Evolutionary conservation across 2,888 invertebrate species (phyloP).

Genomic region (Ceratothoa steindachneri): DNA sequence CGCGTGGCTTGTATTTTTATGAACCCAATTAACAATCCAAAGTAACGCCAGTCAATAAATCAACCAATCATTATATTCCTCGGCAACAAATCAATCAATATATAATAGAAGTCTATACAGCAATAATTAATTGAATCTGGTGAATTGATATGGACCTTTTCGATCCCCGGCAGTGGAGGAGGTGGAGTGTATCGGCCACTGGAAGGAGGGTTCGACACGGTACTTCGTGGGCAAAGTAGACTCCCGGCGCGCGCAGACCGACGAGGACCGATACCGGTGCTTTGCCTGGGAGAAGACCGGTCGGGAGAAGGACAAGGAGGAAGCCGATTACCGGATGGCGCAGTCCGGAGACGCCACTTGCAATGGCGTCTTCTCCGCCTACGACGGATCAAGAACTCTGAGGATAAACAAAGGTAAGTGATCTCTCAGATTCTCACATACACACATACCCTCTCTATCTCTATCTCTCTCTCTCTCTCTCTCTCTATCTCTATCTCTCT

Average conservation of each 20-base stretch:
- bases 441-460: too few relatives aligned
- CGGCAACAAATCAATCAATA: too few relatives aligned
- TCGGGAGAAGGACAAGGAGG: constrained; percentile 20
- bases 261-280: constrained; percentile 89
- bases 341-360: constrained; percentile 91
- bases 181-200: constrained; percentile 81
- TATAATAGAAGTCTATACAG: too few relatives aligned
- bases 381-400: constrained; percentile 65
- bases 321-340: constrained; percentile 67
- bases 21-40: too few relatives aligned
- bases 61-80: too few relatives aligned
- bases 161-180: constrained; percentile 61
- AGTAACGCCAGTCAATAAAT: too few relatives aligned
- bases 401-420: constrained; percentile 39
- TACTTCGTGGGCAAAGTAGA: constrained; percentile 64
- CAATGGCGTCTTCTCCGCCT: constrained; percentile 84
- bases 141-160: too few relatives aligned
- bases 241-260: constrained; percentile 57
- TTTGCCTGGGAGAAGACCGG: constrained; percentile 76
- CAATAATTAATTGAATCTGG: too few relatives aligned
- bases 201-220: constrained; percentile 89
- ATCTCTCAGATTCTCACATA: not conserved
- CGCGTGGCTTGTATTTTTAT: too few relatives aligned
- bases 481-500: too few relatives aligned
- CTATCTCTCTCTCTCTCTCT: too few relatives aligned